Conservation (phyloP, 2,113 vertebrate genomes). For the Chaetorhynchus papuensis region DNA sequence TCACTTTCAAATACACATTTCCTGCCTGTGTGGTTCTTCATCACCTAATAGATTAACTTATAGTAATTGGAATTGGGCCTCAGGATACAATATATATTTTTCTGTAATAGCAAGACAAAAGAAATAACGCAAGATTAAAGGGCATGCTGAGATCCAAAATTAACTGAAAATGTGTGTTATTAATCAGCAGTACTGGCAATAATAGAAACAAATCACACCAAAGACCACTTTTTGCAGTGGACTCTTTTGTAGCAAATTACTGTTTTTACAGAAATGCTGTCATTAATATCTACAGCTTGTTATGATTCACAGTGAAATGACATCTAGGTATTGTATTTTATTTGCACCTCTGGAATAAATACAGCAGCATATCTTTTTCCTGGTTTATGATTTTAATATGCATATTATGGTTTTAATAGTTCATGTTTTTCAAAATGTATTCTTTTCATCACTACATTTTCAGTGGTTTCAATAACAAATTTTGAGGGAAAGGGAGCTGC, state of each 20-base stretch:
- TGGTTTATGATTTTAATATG: background rate
- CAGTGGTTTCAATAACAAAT: background rate
- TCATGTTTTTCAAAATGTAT: background rate
- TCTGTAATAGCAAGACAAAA: constrained; percentile 48
- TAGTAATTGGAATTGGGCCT: constrained; percentile 44
- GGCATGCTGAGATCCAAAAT: constrained; percentile 44
- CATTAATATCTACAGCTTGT: constrained; percentile 34
- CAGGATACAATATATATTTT: constrained; percentile 20
- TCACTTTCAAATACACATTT: constrained; percentile 38
- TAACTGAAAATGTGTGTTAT: constrained; percentile 63
- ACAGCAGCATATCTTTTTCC: background rate
- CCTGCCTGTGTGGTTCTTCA: background rate
- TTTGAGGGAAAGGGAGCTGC: background rate
- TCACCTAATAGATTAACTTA: constrained; percentile 37
- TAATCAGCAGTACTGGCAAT: constrained; percentile 59
- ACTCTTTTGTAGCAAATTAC: constrained; percentile 43
- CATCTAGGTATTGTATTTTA: background rate
- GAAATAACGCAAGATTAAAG: constrained; percentile 51
- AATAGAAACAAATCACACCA: constrained; percentile 62
- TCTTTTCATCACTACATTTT: background rate
- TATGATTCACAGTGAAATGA: constrained; percentile 9
- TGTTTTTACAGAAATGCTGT: constrained; percentile 50
- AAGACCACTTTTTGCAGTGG: constrained; percentile 3
- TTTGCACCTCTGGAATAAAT: background rate
- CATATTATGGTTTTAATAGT: background rate